Base-by-base conservation (phyloP, 2,888 invertebrate genomes). In the Bhutanitis thaidina region DNA sequence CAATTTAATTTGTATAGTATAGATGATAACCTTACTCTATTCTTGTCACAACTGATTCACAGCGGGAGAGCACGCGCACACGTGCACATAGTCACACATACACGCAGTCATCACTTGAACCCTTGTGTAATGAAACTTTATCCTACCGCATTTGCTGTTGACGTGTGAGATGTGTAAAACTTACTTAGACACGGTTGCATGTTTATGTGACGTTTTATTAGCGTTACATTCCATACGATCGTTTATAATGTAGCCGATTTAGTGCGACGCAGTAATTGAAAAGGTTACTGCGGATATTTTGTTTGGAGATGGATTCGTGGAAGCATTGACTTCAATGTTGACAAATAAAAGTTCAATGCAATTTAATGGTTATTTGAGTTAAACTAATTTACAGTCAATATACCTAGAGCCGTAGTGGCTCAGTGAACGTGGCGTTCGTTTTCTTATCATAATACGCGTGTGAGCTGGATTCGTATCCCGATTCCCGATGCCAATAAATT, bases 11-110 rank as follows among this genome's bases (percentile, higher is more conserved):
- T 3, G 5, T 20, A 20, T 20, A 20, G 3, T 20, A 20, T 5
- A 20, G 2, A n/a, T 8, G 7, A 27, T 15, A 12, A 12, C 5
- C 13, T 16, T 3, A 12, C 3, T 64, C 71, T 80, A 79, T 80
- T 80, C 64, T 66, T 45, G 72, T 67, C 62, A 50, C 52, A 54
- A 67, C 64, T 70, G 76, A 76, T 71, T 74, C 82, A 69, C 74
- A 67, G 82, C 62, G 74, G 82, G 80, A 74, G 80, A 71, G 60
- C 52, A 48, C 43, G 58, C 53, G 59, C 55, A 59, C 55, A 52
- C 4, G 7, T 16, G 55, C 55, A 54, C 58, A 57, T 58, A 60
- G 8, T 58, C 44, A 52, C 55, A 55, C 53, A 60, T 52, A 56
- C 55, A 64, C 66, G 65, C 67, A 68, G 60, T 56, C 54, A 59